A percentile compares a stretch with the other conserved stretches of the same genome.
phyloP scores from a whole-genome alignment of 2,113 vertebrate species.

The Cnemophilus loriae region DNA sequence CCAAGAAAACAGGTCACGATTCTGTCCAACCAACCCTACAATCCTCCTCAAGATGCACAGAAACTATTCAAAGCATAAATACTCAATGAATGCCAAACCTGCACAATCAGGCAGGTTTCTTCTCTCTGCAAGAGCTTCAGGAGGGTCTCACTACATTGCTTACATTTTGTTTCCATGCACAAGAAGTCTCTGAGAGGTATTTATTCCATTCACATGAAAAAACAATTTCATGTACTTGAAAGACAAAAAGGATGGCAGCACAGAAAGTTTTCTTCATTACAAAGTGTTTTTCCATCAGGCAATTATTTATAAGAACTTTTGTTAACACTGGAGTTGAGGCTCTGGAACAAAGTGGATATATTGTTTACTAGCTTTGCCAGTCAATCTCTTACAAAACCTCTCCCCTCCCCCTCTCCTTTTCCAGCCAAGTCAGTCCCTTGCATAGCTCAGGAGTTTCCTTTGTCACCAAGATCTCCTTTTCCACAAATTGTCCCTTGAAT shows the following conservation, averaged over 20 bases:
- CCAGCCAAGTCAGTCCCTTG: neutral
- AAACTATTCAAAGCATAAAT: neutral
- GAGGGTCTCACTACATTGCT: neutral
- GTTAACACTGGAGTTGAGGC: constrained; percentile 60
- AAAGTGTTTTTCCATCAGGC: constrained; percentile 58
- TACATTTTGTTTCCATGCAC: neutral
- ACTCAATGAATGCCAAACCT: neutral
- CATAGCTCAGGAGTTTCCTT: constrained; percentile 55
- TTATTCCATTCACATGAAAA: neutral
- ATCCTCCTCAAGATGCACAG: neutral
- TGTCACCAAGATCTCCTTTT: constrained; percentile 47
- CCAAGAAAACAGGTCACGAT: neutral
- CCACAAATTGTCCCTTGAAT: constrained; percentile 61
- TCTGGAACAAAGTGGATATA: constrained; percentile 41
- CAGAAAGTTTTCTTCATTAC: constrained; percentile 55
- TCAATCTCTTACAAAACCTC: constrained; percentile 38
- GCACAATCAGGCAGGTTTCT: neutral
- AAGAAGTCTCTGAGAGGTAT: neutral
- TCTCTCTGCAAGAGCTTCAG: neutral
- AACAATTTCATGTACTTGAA: constrained; percentile 20
- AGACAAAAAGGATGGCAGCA: constrained; percentile 21
- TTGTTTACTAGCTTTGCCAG: constrained; percentile 39
- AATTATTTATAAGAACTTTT: constrained; percentile 57
- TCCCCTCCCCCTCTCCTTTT: constrained; percentile 39
- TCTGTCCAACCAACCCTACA: neutral